phyloP scores from a whole-genome alignment of 2,797 vertebrate species.

The Psittacula echo region DNA sequence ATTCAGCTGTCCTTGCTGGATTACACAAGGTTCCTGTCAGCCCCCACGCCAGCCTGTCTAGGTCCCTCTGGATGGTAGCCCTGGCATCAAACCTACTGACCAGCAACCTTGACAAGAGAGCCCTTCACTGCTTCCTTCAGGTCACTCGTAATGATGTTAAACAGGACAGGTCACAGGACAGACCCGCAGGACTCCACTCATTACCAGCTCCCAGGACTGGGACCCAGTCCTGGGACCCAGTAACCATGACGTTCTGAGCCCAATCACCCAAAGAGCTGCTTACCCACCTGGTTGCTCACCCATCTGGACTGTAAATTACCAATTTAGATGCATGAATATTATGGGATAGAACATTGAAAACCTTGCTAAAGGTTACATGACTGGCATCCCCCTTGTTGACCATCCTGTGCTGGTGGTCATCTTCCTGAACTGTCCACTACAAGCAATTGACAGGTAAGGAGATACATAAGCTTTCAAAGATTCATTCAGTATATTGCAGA shows the following conservation, averaged over 20 bases:
- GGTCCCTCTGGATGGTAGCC: background rate
- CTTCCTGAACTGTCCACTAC: background rate
- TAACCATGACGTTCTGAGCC: rapidly evolving
- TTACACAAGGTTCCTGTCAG: rapidly evolving
- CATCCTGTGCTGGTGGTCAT: background rate
- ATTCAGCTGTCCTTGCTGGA: background rate
- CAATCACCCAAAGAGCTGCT: background rate
- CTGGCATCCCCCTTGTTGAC: background rate
- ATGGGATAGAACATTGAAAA: background rate
- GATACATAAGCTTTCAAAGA: background rate
- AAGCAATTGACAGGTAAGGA: background rate
- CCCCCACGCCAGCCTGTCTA: rapidly evolving
- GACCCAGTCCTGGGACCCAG: background rate
- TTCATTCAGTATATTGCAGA: background rate
- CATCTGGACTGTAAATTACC: background rate
- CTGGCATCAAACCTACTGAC: background rate
- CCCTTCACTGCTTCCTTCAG: background rate
- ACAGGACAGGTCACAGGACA: background rate
- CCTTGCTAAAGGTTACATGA: background rate
- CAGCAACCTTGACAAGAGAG: background rate
- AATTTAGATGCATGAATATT: background rate
- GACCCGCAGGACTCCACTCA: rapidly evolving
- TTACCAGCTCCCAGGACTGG: background rate
- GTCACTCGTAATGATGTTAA: background rate
- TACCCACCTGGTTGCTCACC: no score